A percentile compares a stretch with the other conserved stretches of the same genome.
Conservation (phyloP, 2,888 invertebrate genomes). For the Octonoba sinensis region DNA sequence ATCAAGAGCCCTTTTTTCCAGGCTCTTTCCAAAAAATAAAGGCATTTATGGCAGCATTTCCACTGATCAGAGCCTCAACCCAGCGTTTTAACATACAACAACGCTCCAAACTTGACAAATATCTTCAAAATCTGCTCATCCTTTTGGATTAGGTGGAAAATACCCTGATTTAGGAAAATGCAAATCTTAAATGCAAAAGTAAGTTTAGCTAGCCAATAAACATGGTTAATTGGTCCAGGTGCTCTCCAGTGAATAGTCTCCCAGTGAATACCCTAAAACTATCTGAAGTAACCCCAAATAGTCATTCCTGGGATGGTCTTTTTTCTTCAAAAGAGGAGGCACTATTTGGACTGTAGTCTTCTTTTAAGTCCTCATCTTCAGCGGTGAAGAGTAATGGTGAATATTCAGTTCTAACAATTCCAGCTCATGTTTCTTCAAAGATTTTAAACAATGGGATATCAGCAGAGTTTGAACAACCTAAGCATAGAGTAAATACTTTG, state of each 20-base stretch:
- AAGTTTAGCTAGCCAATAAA: neutral
- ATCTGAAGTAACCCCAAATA: neutral
- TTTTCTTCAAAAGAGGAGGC: neutral
- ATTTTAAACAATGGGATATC: neutral
- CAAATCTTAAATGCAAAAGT: neutral
- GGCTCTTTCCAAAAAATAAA: neutral
- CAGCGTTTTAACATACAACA: too few species aligned
- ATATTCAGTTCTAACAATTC: neutral
- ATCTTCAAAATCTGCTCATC: too few species aligned
- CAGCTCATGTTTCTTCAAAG: neutral
- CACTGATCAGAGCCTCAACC: neutral
- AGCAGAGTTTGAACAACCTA: neutral
- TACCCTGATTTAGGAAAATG: neutral
- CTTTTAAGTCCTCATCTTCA: neutral
- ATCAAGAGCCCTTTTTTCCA: neutral
- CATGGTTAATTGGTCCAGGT: neutral
- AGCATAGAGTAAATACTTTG: too few species aligned
- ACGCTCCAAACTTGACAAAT: too few species aligned
- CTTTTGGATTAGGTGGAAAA: neutral
- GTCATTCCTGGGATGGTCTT: too few species aligned
- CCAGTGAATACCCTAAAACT: neutral
- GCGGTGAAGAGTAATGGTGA: too few species aligned
- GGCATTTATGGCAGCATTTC: neutral
- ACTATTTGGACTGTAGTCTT: neutral
- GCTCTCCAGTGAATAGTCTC: neutral